phyloP scores from a whole-genome alignment of 2,113 vertebrate genomes.

The Protobothrops flavoviridis region DNA sequence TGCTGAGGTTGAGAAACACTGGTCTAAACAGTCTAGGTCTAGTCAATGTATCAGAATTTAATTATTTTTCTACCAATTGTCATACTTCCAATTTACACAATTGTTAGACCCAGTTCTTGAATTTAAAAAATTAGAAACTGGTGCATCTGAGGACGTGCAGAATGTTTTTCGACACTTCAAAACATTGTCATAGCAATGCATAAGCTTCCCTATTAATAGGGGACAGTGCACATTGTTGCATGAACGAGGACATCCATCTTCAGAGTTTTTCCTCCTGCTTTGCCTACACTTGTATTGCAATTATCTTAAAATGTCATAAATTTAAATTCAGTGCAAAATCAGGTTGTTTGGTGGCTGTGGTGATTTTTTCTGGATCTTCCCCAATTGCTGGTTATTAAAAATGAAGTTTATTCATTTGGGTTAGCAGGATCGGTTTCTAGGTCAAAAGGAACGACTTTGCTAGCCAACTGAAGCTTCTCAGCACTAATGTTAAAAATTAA shows the following conservation, averaged over 20 bases:
- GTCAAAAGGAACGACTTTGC: neutral
- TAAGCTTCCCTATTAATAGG: neutral
- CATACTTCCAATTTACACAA: neutral
- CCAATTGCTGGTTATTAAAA: neutral
- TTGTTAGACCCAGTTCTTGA: neutral
- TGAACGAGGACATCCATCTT: neutral
- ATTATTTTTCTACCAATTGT: neutral
- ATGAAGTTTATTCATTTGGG: neutral
- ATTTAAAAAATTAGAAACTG: neutral
- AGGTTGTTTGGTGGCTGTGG: neutral
- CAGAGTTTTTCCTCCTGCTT: neutral
- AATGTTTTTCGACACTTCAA: neutral
- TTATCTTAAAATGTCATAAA: neutral
- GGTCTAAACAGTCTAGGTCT: neutral
- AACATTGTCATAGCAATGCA: neutral
- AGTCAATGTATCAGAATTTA: neutral
- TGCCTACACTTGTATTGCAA: neutral
- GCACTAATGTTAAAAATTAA: conserved; percentile 24
- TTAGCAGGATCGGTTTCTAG: neutral
- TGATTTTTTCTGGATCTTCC: neutral
- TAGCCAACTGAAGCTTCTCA: neutral
- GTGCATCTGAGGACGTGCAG: neutral
- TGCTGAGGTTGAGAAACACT: neutral
- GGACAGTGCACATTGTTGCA: neutral
- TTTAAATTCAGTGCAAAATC: neutral